Conservation (phyloP, 1,140 invertebrate species). For the Diorhabda sublineata region DNA sequence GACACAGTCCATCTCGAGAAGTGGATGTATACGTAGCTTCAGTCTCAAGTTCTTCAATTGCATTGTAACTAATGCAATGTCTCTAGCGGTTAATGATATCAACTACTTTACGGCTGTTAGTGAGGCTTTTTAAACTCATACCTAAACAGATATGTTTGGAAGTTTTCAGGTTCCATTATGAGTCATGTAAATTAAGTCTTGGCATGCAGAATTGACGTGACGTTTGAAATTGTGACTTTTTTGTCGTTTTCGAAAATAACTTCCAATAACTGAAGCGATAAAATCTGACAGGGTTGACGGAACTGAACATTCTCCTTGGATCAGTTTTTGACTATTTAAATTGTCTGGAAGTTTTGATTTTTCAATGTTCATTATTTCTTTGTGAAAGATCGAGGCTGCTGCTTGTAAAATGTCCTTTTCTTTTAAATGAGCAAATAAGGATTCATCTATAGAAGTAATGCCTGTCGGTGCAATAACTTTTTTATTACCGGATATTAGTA, state of each 20-base stretch:
- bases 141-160: conserved; percentile 37
- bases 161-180: conserved; percentile 30
- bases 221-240: neutral
- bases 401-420: too few species aligned
- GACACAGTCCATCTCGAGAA: neutral
- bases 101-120: conserved; percentile 8
- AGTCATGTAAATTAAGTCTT: neutral
- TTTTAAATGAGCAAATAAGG: too few species aligned
- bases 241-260: neutral
- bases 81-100: conserved; percentile 10
- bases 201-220: neutral
- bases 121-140: conserved; percentile 31
- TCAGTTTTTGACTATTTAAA: neutral
- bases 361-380: neutral
- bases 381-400: too few species aligned
- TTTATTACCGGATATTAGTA: too few species aligned
- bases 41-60: conserved; percentile 10
- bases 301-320: neutral
- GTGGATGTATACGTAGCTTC: neutral
- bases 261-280: neutral
- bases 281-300: neutral
- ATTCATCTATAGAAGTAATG: too few species aligned
- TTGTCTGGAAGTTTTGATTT: neutral
- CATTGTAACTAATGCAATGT: conserved; percentile 13
- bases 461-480: too few species aligned